A percentile compares a stretch with the other conserved stretches of the same genome.
Conservation (phyloP, 2,113 vertebrate species). For the Elachura formosa region DNA sequence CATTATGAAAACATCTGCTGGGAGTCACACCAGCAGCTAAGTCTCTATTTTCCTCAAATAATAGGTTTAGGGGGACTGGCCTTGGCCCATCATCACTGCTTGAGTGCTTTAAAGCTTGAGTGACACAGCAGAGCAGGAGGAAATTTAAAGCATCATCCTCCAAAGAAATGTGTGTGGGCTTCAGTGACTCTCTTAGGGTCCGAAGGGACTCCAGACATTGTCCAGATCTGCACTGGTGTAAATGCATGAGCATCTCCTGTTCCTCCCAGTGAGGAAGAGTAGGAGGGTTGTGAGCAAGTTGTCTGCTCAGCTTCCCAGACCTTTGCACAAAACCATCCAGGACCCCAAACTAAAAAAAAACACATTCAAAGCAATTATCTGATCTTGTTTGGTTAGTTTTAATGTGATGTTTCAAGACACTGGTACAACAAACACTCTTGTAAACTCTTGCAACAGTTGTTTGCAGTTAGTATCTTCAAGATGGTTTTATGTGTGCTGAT, state of each 20-base stretch:
- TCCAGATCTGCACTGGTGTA: background rate
- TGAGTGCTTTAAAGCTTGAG: background rate
- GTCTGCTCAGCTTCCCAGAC: background rate
- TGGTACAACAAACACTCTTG: background rate
- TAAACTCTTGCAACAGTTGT: conserved; percentile 38
- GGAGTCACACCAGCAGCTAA: background rate
- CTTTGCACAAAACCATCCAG: background rate
- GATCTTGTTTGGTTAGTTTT: conserved; percentile 16
- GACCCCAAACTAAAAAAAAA: background rate
- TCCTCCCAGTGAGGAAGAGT: background rate
- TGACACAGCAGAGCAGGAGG: background rate
- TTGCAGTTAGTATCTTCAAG: conserved; percentile 13
- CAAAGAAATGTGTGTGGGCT: background rate
- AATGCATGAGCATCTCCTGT: background rate
- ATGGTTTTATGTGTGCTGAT: background rate
- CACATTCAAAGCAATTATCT: conserved; percentile 15
- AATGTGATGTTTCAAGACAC: background rate
- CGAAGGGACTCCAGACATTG: background rate
- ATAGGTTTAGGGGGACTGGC: background rate
- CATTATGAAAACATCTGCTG: background rate
- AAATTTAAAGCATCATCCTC: background rate
- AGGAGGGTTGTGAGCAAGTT: background rate
- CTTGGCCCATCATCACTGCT: background rate
- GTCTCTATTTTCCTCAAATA: background rate
- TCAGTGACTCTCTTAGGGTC: background rate